Evolutionary conservation across 2,888 invertebrate species (phyloP).

Genomic region (Dryocosmus kuriphilus): DNA sequence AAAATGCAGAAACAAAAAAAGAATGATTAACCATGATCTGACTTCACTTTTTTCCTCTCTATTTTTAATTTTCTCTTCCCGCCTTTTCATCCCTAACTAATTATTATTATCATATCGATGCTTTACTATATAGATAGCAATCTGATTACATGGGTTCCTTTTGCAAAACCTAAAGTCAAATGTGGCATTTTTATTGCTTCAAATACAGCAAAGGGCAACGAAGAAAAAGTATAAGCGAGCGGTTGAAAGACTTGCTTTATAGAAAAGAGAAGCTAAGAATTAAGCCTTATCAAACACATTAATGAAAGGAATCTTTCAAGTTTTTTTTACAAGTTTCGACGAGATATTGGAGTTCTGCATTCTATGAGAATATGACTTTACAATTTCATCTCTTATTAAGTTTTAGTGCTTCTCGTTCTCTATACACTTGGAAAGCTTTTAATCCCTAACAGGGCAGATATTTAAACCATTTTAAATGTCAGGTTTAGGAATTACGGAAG

Average conservation of each 20-base stretch:
- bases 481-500: not conserved
- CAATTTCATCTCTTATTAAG: not conserved
- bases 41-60: slow-evolving; percentile 52
- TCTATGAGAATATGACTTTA: not conserved
- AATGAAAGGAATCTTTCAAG: not conserved
- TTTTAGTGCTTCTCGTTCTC: not conserved
- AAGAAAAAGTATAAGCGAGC: not conserved
- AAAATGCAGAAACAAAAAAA: slow-evolving; percentile 57
- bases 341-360: not conserved
- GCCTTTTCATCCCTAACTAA: slow-evolving; percentile 27
- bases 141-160: not conserved
- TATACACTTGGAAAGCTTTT: not conserved
- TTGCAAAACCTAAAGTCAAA: not conserved
- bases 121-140: slow-evolving; percentile 9
- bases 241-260: not conserved
- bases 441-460: not conserved
- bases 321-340: not conserved
- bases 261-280: not conserved
- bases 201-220: not conserved
- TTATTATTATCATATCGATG: slow-evolving; percentile 17
- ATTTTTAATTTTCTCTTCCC: slow-evolving; percentile 6
- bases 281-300: not conserved
- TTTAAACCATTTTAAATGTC: not conserved
- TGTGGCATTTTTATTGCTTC: not conserved
- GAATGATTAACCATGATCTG: slow-evolving; percentile 48